These are phyloP conservation scores for Brachionus rubens DNA, from an alignment of 1,140 invertebrate species.

Conservation along the genomic window DNA sequence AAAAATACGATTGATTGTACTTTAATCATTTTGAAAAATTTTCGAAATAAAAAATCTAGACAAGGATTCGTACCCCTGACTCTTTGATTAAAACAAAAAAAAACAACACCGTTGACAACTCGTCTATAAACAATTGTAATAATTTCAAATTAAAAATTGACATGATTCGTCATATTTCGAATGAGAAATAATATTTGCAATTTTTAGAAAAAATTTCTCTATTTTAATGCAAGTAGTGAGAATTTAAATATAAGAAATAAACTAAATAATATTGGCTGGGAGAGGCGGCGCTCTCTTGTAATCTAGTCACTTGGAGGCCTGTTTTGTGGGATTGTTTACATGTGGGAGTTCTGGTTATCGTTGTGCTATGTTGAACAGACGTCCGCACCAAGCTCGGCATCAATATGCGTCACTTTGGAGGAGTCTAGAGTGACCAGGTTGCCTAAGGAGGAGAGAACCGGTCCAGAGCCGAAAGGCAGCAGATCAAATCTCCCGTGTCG, in stretches of 20 bases:
- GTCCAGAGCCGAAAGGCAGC: conserved; percentile 93
- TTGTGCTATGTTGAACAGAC: conserved; percentile 64
- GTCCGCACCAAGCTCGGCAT: conserved; percentile 73
- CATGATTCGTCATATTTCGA: too few relatives aligned
- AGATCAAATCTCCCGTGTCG: conserved; percentile 92
- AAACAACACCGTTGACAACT: too few relatives aligned
- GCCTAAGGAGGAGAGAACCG: conserved; percentile 83
- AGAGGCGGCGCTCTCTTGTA: conserved; percentile 82
- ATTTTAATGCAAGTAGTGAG: neutral
- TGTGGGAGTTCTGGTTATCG: conserved; percentile 65
- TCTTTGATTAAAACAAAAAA: too few relatives aligned
- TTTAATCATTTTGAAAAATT: too few relatives aligned
- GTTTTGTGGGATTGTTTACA: conserved; percentile 79
- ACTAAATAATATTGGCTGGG: conserved; percentile 62
- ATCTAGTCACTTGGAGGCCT: conserved; percentile 86
- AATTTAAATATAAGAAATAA: neutral
- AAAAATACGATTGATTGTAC: too few relatives aligned
- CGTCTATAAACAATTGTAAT: too few relatives aligned
- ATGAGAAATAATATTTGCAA: too few relatives aligned
- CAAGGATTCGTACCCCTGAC: too few relatives aligned
- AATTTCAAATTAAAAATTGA: too few relatives aligned
- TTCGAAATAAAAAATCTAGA: too few relatives aligned
- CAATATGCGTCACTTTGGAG: conserved; percentile 77
- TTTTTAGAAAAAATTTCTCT: too few relatives aligned
- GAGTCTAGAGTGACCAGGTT: conserved; percentile 79